Conservation (phyloP, 2,888 invertebrate genomes). For the Epistrophe eligans region DNA sequence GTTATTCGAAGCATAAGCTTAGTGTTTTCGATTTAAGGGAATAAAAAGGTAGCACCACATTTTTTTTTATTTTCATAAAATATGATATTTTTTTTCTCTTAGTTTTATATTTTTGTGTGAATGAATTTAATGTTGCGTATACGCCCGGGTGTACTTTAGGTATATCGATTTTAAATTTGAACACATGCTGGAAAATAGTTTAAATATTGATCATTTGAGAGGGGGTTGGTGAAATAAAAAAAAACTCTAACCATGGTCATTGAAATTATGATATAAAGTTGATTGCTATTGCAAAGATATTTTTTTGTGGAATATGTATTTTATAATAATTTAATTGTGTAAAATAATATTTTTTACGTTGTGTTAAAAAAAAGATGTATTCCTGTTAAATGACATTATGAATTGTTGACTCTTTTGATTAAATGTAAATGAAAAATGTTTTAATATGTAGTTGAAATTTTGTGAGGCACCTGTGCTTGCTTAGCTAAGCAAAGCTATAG, state of each 20-base stretch:
- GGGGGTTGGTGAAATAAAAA: neutral
- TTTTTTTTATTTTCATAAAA: neutral
- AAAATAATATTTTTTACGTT: too few relatives aligned
- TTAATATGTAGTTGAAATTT: too few relatives aligned
- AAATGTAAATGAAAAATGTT: too few relatives aligned
- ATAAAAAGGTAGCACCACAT: neutral
- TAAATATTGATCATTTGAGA: constrained; percentile 8
- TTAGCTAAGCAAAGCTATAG: too few relatives aligned
- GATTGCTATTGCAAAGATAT: too few relatives aligned
- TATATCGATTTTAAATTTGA: constrained; percentile 30
- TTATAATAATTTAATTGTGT: too few relatives aligned
- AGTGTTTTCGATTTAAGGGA: constrained; percentile 22
- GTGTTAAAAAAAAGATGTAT: too few relatives aligned
- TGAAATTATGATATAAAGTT: too few relatives aligned
- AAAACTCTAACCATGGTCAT: neutral
- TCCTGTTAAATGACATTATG: too few relatives aligned
- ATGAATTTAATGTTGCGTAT: constrained; percentile 41
- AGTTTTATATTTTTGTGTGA: neutral
- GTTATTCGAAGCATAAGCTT: constrained; percentile 41
- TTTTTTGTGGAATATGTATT: too few relatives aligned
- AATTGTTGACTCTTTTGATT: too few relatives aligned
- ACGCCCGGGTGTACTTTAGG: constrained; percentile 23
- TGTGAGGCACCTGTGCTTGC: too few relatives aligned
- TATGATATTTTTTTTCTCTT: neutral
- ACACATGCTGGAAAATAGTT: constrained; percentile 34